Evolutionary conservation across 2,113 vertebrate genomes (phyloP).

Genomic region (Nestor notabilis): DNA sequence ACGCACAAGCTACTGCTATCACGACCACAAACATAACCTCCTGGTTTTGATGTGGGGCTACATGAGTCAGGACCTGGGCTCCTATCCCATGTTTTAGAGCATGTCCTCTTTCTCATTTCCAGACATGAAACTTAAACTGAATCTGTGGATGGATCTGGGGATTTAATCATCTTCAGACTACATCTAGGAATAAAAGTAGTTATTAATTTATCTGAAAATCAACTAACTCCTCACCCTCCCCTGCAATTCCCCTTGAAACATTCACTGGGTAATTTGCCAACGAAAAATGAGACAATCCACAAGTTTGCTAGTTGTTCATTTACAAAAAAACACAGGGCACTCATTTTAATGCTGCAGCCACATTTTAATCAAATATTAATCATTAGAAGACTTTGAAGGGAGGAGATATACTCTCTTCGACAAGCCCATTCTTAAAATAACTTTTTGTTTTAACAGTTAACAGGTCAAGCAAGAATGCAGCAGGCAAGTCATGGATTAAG

Average conservation of each 20-base stretch:
- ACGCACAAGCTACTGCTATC: neutral
- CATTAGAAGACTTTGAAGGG: neutral
- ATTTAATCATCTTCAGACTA: neutral
- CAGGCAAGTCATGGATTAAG: slow-evolving; percentile 27
- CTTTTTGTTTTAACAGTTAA: slow-evolving; percentile 20
- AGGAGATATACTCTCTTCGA: neutral
- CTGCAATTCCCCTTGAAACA: neutral
- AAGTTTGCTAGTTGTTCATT: neutral
- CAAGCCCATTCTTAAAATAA: slow-evolving; percentile 20
- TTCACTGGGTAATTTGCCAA: neutral
- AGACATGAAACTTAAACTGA: neutral
- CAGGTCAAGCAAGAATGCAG: neutral
- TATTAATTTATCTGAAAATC: neutral
- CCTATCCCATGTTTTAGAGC: neutral
- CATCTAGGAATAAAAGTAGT: neutral
- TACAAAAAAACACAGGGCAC: slow-evolving; percentile 27
- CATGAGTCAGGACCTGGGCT: neutral
- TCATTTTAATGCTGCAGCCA: slow-evolving; percentile 40
- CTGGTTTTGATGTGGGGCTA: neutral
- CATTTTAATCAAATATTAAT: slow-evolving; percentile 48
- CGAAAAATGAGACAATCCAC: neutral
- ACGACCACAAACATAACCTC: neutral
- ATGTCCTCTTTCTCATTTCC: neutral
- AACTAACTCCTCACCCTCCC: neutral
- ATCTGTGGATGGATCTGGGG: neutral